These are phyloP conservation scores for Peromyscus eremicus DNA, from an alignment of 2,797 vertebrate genomes.

Conservation along the genomic window DNA sequence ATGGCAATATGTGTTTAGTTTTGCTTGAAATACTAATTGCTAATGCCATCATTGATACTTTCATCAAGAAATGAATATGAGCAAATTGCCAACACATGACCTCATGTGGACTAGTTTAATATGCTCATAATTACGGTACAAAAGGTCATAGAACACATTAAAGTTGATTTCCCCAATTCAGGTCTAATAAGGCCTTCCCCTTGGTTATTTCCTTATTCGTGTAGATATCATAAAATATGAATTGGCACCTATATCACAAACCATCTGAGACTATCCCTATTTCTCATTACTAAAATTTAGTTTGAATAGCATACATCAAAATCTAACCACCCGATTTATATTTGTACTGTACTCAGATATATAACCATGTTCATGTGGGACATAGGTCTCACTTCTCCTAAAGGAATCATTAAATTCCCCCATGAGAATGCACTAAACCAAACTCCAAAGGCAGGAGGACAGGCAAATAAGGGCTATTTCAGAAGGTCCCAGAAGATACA, in stretches of 20 bases:
- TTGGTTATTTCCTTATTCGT: slow-evolving; percentile 52
- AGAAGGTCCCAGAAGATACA: slow-evolving; percentile 51
- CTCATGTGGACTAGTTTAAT: neutral
- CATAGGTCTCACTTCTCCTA: slow-evolving; percentile 5
- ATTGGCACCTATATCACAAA: slow-evolving; percentile 22
- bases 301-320: slow-evolving; percentile 48
- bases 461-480: slow-evolving; percentile 12
- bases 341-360: slow-evolving; percentile 11
- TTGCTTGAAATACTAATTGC: neutral
- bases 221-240: slow-evolving; percentile 56
- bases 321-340: slow-evolving; percentile 33
- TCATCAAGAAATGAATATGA: neutral
- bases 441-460: slow-evolving; percentile 27
- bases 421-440: slow-evolving; percentile 1
- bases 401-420: slow-evolving; percentile 10
- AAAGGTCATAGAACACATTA: slow-evolving; percentile 47
- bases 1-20: neutral
- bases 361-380: neutral
- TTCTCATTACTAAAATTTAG: slow-evolving; percentile 64
- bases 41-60: neutral
- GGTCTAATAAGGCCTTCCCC: slow-evolving; percentile 38
- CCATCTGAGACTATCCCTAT: slow-evolving; percentile 17
- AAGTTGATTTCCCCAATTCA: slow-evolving; percentile 62
- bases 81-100: neutral
- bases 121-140: neutral